Base-by-base conservation (phyloP, 30 jellyfish, hydroid and myxozoan species). In the Euphysa ruthae region DNA sequence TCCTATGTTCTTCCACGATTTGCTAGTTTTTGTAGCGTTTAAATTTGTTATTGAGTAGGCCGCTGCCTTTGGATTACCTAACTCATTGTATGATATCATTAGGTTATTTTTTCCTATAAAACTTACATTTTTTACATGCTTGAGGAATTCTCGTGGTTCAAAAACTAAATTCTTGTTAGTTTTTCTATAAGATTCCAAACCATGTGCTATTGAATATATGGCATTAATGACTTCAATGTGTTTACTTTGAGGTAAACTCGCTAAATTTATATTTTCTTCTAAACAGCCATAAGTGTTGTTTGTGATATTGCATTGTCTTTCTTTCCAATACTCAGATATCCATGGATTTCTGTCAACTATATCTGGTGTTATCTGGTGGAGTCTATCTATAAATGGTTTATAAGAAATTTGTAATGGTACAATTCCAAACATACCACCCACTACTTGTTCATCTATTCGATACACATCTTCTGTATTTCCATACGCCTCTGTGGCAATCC, bases 401-500 rank as follows among this genome's bases (percentile, higher is more conserved):
- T 90, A 90, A 16, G 31, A 57, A 0, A 76, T 76, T 29, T 82
- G 70, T 1, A 88, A 69, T 0, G 98, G 98, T 6, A 90, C 81
- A 1, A 90, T 77, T 2, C 98, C 98, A 55, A 90, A 71, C 82
- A 90, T 56, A 8, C 98, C 98, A 6, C 82, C 35, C 1, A 90
- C 98, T 10, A 90, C 95, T n/a, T 90, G 63, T 27, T 38, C 82
- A 73, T 90, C 55, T 3, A 90, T 44, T 32, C 64, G 64, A 26
- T 64, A 56, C 32, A 90, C 91, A 16, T 60, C 43, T 20, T 24
- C 32, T 32, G 84, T 71, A 35, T 62, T 69, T 0, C 98, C 98
- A 86, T 93, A 90, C 6, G 89, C 77, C 66, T 90, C 98, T 0
- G 98, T 90, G n/a, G 98, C 98, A 24, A 90, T 81, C 98, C 98